Evolutionary conservation across 2,113 vertebrate species (phyloP), one percentile per base, ranked within the genome.

Genomic region (Piprites chloris): DNA sequence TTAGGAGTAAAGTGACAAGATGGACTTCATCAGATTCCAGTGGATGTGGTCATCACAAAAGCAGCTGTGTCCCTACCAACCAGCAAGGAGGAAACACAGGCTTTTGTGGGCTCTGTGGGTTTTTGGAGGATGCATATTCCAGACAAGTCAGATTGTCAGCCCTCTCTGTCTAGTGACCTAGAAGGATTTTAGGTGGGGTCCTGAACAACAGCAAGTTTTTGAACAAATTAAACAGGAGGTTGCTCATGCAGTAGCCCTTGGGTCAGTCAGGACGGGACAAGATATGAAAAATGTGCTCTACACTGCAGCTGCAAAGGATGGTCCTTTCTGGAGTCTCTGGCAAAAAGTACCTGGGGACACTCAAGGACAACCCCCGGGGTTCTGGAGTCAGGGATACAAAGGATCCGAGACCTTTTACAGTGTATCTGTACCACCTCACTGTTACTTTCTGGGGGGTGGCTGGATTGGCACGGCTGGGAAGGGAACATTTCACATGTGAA

Each of bases 111-210:
- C 3, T 9, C 41, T 32, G 23, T 47, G 41, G 21, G 2, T 11
- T 69, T 89, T 69, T 55, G 47, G 12, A 42, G n/a, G 53, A 47
- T 55, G 30, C 24, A 5, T 27, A 10, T 27, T 69, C 47, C 30
- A 7, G 39, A 35, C 22, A 2, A 62, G 22, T 73, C 39, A 61
- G 24, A 53, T 15, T 53, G 11, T 76, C 53, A 68, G 15, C 17
- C 4, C 1, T 53, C 33, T 74, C 9, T 76, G 4, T 35, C 21
- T 19, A 9, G 32, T 47, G 47, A 41, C 9, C 7, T 0, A 0
- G 28, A 41, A 5, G 12, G 7, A 0, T 69, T 83, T 47, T 35
- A 83, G 17, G 11, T 35, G 24, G 21, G 13, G 9, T 61, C 18
- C 9, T 47, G 32, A 82, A n/a, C 11, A 53, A 18, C 11, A 55